Conservation (phyloP, 2,888 invertebrate genomes). For the Bedellia somnulentella region DNA sequence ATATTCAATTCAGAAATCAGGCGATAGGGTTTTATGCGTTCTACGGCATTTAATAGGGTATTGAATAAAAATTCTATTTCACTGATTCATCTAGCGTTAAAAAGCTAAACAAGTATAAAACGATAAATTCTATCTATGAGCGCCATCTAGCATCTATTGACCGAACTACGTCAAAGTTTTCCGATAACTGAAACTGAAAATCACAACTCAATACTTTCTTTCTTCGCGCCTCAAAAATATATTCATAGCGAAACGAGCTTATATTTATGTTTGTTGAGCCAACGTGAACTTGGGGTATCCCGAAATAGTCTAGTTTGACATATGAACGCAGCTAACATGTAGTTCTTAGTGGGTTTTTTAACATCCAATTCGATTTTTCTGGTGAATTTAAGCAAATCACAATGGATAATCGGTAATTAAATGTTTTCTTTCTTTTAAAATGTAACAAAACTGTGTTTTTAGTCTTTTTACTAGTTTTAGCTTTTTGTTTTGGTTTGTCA, state of each 20-base stretch:
- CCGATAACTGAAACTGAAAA: conserved; percentile 13
- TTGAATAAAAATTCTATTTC: no score
- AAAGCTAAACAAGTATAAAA: neutral
- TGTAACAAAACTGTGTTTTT: no score
- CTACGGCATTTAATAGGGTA: no score
- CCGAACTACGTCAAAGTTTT: conserved; percentile 6
- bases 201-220: conserved; percentile 12
- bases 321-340: conserved; percentile 51
- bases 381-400: conserved; percentile 37
- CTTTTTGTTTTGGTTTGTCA: conserved; percentile 37
- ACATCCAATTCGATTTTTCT: conserved; percentile 40
- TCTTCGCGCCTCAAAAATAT: conserved; percentile 3
- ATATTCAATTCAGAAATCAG: no score
- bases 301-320: conserved; percentile 58
- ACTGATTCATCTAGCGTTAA: neutral
- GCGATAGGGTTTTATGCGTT: no score
- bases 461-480: conserved; percentile 14
- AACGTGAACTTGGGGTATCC: conserved; percentile 51
- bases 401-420: conserved; percentile 54
- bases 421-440: conserved; percentile 16
- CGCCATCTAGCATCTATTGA: conserved; percentile 18
- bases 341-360: conserved; percentile 57
- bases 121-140: conserved; percentile 3
- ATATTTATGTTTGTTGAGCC: conserved; percentile 35
- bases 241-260: conserved; percentile 11